A percentile compares a stretch with the other conserved stretches of the same genome.
These are phyloP conservation scores for Rhinogobio ventralis DNA, from an alignment of 2,797 vertebrate species.

Conservation along the genomic window DNA sequence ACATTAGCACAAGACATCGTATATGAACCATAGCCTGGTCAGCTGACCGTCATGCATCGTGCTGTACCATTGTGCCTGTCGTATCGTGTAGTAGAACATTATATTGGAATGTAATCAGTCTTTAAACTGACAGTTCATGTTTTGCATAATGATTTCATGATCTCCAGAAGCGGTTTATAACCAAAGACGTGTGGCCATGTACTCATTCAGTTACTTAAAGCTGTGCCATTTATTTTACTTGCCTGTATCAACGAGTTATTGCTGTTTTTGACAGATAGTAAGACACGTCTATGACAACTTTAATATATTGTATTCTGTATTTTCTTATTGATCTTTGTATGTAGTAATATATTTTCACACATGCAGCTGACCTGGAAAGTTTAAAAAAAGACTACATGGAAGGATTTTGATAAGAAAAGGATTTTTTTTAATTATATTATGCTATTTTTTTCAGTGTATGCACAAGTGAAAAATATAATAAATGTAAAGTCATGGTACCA, in stretches of 20 bases:
- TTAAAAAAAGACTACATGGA: slow-evolving; percentile 58
- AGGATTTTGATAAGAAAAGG: slow-evolving; percentile 69
- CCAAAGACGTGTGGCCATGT: slow-evolving; percentile 68
- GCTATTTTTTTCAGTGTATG: slow-evolving; percentile 78
- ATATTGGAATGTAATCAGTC: slow-evolving; percentile 26
- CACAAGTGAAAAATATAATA: slow-evolving; percentile 74
- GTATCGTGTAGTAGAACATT: not conserved
- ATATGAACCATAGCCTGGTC: not conserved
- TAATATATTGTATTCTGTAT: slow-evolving; percentile 82
- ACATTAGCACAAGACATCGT: not conserved
- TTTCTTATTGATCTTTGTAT: slow-evolving; percentile 74
- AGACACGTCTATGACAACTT: slow-evolving; percentile 75
- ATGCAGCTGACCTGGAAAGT: slow-evolving; percentile 76
- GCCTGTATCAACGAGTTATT: slow-evolving; percentile 61
- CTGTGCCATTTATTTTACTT: slow-evolving; percentile 71
- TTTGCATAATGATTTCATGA: not conserved
- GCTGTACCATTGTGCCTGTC: not conserved
- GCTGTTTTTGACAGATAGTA: slow-evolving; percentile 64
- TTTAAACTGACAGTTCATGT: slow-evolving; percentile 22
- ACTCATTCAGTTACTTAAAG: slow-evolving; percentile 61
- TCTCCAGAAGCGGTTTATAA: slow-evolving; percentile 75
- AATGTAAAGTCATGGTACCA: slow-evolving; percentile 73
- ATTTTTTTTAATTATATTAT: slow-evolving; percentile 64
- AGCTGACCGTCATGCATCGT: not conserved
- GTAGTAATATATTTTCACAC: slow-evolving; percentile 87